phyloP scores from a whole-genome alignment of 2,797 vertebrate species.

The Syngnathus rostellatus region DNA sequence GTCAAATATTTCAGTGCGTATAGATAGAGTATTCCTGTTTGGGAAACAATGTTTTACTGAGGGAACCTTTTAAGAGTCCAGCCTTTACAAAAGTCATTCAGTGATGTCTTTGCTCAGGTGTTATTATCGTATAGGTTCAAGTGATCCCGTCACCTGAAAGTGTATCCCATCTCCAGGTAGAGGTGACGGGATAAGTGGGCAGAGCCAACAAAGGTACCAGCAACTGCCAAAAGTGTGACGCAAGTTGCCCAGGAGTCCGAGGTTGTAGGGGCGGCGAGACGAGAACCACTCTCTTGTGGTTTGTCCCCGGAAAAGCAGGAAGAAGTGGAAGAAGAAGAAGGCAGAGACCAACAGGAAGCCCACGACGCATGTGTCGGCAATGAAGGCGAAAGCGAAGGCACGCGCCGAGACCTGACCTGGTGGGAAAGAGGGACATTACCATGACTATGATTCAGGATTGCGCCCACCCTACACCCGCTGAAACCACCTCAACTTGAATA shows the following conservation, averaged over 20 bases:
- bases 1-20: not conserved
- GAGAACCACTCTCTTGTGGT: constrained; percentile 87
- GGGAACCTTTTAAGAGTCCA: not conserved
- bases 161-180: constrained; percentile 79
- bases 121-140: constrained; percentile 61
- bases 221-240: constrained; percentile 68
- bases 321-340: constrained; percentile 82
- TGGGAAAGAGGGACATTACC: constrained; percentile 1
- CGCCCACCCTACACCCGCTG: too few relatives aligned
- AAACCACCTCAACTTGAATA: too few relatives aligned
- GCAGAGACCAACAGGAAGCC: constrained; percentile 79
- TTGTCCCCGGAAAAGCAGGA: constrained; percentile 76
- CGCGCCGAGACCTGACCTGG: constrained; percentile 73
- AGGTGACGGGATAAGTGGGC: constrained; percentile 75
- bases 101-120: not conserved
- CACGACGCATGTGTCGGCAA: constrained; percentile 80
- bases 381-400: constrained; percentile 76
- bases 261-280: constrained; percentile 64
- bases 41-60: not conserved
- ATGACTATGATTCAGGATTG: not conserved
- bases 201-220: constrained; percentile 82
- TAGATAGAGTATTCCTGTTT: not conserved
- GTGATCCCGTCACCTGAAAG: constrained; percentile 72
- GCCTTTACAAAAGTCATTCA: not conserved
- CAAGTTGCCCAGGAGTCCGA: constrained; percentile 71